These are phyloP conservation scores for Idris sp. DNA, from an alignment of 1,140 invertebrate species.

Conservation along the genomic window DNA sequence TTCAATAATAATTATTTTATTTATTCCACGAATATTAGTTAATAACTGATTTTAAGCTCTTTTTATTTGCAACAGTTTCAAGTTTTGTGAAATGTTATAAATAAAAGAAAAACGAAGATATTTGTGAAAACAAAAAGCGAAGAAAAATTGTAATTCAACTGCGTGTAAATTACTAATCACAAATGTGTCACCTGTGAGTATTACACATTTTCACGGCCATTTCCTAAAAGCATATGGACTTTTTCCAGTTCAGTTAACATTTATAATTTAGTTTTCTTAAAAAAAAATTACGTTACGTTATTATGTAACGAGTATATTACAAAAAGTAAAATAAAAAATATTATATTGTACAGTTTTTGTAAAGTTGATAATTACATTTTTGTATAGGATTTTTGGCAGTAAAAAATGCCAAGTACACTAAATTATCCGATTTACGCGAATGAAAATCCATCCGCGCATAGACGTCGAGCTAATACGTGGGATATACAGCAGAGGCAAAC, in stretches of 20 bases:
- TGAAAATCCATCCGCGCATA: slow-evolving; percentile 68
- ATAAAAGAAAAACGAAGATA: too few relatives aligned
- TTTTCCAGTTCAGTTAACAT: too few relatives aligned
- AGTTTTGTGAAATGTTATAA: too few relatives aligned
- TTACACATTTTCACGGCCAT: not conserved
- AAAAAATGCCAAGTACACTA: slow-evolving; percentile 74
- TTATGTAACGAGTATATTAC: too few relatives aligned
- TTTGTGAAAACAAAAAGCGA: slow-evolving; percentile 4
- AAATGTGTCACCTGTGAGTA: slow-evolving; percentile 16
- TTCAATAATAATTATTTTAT: slow-evolving; percentile 17
- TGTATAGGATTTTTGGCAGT: too few relatives aligned
- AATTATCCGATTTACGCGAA: slow-evolving; percentile 75
- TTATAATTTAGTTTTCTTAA: slow-evolving; percentile 14
- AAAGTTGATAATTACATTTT: too few relatives aligned
- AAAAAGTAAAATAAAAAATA: too few relatives aligned
- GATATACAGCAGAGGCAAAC: slow-evolving; percentile 55
- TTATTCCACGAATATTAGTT: too few relatives aligned
- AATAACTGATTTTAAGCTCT: too few relatives aligned
- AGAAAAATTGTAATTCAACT: slow-evolving; percentile 3
- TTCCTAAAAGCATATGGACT: slow-evolving; percentile 13
- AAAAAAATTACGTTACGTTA: slow-evolving; percentile 14
- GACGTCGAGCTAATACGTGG: slow-evolving; percentile 72
- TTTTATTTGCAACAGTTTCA: slow-evolving; percentile 2
- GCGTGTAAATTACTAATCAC: slow-evolving; percentile 17
- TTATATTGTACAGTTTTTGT: too few relatives aligned